These are phyloP conservation scores for Vombatus ursinus DNA, from an alignment of 2,113 vertebrate genomes.

Conservation along the genomic window DNA sequence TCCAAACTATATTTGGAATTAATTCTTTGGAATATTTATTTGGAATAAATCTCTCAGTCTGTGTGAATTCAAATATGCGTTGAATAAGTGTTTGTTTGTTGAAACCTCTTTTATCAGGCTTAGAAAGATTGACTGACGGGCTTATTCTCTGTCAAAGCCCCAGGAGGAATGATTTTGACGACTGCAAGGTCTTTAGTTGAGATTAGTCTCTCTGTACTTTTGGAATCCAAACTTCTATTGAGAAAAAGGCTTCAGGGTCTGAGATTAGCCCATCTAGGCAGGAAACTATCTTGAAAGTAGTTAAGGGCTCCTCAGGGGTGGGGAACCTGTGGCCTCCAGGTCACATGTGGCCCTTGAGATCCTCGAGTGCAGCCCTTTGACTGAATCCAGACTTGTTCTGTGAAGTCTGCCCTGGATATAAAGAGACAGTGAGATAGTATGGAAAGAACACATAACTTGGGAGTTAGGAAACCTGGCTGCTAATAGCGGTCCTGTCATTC, in stretches of 20 bases:
- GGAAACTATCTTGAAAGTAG: neutral
- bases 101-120: neutral
- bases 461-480: neutral
- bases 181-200: neutral
- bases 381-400: too few species aligned
- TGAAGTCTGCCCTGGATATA: neutral
- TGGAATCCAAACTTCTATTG: neutral
- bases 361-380: too few species aligned
- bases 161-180: neutral
- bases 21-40: neutral
- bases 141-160: neutral
- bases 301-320: too few species aligned
- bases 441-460: neutral
- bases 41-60: neutral
- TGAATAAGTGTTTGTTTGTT: neutral
- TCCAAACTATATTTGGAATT: neutral
- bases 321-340: too few species aligned
- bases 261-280: neutral
- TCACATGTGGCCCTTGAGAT: too few species aligned
- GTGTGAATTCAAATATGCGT: neutral
- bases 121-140: neutral
- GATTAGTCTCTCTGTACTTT: neutral
- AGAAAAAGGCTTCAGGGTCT: neutral
- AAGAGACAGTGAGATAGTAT: neutral
- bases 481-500: neutral